Percentiles rank a stretch among this genome's conserved stretches.
phyloP scores from a whole-genome alignment of 1,140 invertebrate genomes.

The Oryctes rhinoceros region DNA sequence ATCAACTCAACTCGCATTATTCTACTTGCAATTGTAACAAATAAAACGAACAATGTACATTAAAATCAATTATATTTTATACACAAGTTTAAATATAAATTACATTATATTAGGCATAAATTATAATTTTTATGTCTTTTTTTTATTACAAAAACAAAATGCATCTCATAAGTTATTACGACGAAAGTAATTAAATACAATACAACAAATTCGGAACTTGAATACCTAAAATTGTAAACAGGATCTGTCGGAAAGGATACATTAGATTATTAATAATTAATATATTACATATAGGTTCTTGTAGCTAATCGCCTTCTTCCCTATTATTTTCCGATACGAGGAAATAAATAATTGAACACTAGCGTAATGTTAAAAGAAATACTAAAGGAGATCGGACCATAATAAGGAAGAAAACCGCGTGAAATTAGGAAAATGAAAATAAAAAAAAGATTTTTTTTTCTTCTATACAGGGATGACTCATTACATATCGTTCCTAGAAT shows the following conservation, averaged over 20 bases:
- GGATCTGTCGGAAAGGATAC: constrained; percentile 16
- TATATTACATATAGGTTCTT: constrained; percentile 44
- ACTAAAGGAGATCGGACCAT: constrained; percentile 32
- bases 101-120: constrained; percentile 56
- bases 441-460: not conserved
- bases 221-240: constrained; percentile 7
- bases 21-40: no score
- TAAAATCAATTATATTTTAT: constrained; percentile 57
- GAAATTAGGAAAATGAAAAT: not conserved
- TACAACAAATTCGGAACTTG: constrained; percentile 49
- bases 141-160: constrained; percentile 24
- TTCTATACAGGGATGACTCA: constrained; percentile 42
- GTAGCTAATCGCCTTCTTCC: constrained; percentile 39
- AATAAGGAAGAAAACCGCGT: not conserved
- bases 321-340: not conserved
- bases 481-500: constrained; percentile 13
- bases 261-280: constrained; percentile 46
- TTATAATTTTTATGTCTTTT: constrained; percentile 47
- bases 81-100: constrained; percentile 57
- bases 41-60: constrained; percentile 43
- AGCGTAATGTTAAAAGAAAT: constrained; percentile 46
- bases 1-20: no score
- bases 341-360: constrained; percentile 33
- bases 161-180: constrained; percentile 10
- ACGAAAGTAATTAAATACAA: constrained; percentile 13